phyloP scores from a whole-genome alignment of 2,113 vertebrate genomes.

The Quiscalus mexicanus region DNA sequence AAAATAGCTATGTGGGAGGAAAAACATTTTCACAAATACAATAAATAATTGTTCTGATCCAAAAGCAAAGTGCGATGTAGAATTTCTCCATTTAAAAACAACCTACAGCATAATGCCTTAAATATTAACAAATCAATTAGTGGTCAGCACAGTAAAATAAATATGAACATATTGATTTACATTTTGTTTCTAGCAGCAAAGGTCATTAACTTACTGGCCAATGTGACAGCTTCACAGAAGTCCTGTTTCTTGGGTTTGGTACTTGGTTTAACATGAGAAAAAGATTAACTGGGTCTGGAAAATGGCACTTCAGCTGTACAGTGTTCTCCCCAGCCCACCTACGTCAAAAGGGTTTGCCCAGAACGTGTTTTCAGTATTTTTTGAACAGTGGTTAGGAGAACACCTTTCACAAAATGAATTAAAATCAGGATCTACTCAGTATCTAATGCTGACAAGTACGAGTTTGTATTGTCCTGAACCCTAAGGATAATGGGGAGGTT shows the following conservation, averaged over 20 bases:
- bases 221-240: conserved; percentile 35
- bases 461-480: not conserved
- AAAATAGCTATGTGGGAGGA: not conserved
- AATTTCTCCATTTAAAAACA: conserved; percentile 24
- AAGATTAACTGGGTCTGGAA: not conserved
- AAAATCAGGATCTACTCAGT: not conserved
- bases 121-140: conserved; percentile 63
- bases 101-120: conserved; percentile 55
- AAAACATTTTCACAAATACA: conserved; percentile 44
- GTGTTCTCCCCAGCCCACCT: not conserved
- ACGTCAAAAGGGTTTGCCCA: not conserved
- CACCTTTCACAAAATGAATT: not conserved
- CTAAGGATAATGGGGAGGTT: not conserved
- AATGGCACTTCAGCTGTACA: not conserved
- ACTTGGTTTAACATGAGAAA: not conserved
- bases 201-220: conserved; percentile 68
- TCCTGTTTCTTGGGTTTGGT: conserved; percentile 9
- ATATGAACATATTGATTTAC: conserved; percentile 59
- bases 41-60: conserved; percentile 56
- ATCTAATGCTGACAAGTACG: not conserved
- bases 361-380: not conserved
- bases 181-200: conserved; percentile 75
- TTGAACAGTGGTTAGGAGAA: not conserved
- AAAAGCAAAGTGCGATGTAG: conserved; percentile 33
- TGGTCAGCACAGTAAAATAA: conserved; percentile 71